A percentile compares a stretch with the other conserved stretches of the same genome.
Conservation (phyloP, 1,140 invertebrate genomes). For the Mycetomoellerius zeteki region DNA sequence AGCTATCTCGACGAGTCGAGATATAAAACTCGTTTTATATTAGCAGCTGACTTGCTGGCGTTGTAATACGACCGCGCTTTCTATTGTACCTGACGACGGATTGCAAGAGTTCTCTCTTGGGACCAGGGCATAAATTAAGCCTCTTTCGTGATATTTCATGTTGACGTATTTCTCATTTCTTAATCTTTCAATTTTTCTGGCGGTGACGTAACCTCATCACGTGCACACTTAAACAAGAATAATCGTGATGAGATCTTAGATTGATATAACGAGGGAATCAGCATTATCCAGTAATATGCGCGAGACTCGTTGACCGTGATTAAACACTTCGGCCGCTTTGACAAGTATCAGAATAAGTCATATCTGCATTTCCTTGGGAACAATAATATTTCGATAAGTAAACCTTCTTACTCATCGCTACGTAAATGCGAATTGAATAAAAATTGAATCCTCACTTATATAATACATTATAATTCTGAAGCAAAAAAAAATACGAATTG, state of each 20-base stretch:
- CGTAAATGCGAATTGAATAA: background rate
- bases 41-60: constrained; percentile 16
- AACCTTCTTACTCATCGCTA: background rate
- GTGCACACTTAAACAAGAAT: constrained; percentile 38
- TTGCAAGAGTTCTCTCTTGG: constrained; percentile 18
- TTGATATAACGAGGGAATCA: background rate
- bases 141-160: constrained; percentile 39
- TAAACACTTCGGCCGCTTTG: background rate
- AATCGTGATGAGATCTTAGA: constrained; percentile 39
- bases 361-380: background rate
- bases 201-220: constrained; percentile 35
- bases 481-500: background rate
- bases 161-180: constrained; percentile 11
- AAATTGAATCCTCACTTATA: background rate
- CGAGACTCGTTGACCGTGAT: background rate
- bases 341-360: background rate
- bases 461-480: background rate
- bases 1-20: constrained; percentile 1
- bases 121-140: constrained; percentile 33
- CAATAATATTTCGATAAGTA: background rate
- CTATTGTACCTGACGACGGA: background rate
- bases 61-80: constrained; percentile 8
- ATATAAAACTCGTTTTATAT: constrained; percentile 38
- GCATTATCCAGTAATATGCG: background rate
- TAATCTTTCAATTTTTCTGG: constrained; percentile 52